A percentile compares a stretch with the other conserved stretches of the same genome.
Conservation (phyloP, 2,888 invertebrate genomes). For the Mythimna loreyi region DNA sequence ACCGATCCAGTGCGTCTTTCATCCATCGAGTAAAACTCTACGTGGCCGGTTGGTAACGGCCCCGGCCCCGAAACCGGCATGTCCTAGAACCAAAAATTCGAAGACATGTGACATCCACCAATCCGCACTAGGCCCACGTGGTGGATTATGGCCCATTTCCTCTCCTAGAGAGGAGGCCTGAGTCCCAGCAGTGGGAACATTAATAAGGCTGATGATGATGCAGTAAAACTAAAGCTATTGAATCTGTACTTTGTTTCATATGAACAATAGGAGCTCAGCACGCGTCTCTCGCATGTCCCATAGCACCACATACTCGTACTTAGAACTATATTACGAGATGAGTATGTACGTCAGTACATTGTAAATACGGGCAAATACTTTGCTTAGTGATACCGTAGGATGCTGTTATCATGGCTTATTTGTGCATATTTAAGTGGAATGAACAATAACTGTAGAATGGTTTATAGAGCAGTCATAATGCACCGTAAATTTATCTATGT, state of each 20-base stretch:
- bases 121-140: no score
- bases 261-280: slow-evolving; percentile 26
- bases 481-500: no score
- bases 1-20: no score
- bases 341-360: slow-evolving; percentile 25
- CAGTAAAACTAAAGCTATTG: background rate
- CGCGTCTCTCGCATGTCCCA: slow-evolving; percentile 20
- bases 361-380: slow-evolving; percentile 39
- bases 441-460: background rate
- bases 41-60: no score
- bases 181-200: no score
- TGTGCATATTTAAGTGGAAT: slow-evolving; percentile 20
- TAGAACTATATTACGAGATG: slow-evolving; percentile 7
- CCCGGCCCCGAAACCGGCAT: no score
- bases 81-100: no score
- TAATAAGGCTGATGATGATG: no score
- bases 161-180: no score
- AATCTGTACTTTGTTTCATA: background rate
- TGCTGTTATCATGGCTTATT: slow-evolving; percentile 34
- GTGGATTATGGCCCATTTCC: no score
- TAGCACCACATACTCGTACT: background rate
- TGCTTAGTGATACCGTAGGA: slow-evolving; percentile 47
- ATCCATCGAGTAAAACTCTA: no score
- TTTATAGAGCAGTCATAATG: background rate
- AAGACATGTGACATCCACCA: no score